phyloP scores from a whole-genome alignment of 2,888 invertebrate genomes.

The Thymelicus acteon region DNA sequence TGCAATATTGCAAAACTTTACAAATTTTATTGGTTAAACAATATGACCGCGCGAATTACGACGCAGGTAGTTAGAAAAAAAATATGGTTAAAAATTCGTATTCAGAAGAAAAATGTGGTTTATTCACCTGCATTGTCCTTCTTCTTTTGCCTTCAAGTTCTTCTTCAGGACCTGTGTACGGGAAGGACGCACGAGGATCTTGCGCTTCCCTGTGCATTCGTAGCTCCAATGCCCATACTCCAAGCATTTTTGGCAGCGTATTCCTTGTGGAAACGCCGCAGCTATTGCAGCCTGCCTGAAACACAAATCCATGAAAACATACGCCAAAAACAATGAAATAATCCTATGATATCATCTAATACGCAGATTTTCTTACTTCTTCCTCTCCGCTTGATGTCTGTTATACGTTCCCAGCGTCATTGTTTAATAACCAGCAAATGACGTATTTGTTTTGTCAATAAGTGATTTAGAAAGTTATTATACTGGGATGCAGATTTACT shows the following conservation, averaged over 20 bases:
- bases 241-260: conserved; percentile 96
- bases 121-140: conserved; percentile 68
- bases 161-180: conserved; percentile 92
- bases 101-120: conserved; percentile 34
- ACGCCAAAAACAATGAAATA: conserved; percentile 27
- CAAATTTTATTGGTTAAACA: background rate
- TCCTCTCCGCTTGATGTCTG: conserved; percentile 75
- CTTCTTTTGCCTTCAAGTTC: conserved; percentile 74
- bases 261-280: conserved; percentile 89
- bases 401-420: conserved; percentile 81
- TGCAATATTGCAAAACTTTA: no score
- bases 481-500: conserved; percentile 1
- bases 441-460: conserved; percentile 1
- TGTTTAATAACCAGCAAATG: conserved; percentile 38
- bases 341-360: conserved; percentile 25
- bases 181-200: conserved; percentile 93
- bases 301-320: conserved; percentile 17
- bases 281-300: conserved; percentile 85
- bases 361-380: conserved; percentile 62
- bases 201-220: conserved; percentile 95
- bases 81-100: conserved; percentile 15
- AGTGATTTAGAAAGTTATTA: conserved; percentile 14
- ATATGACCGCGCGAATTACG: background rate
- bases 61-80: conserved; percentile 20
- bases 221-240: conserved; percentile 98